A percentile compares a stretch with the other conserved stretches of the same genome.
phyloP scores from a whole-genome alignment of 2,888 invertebrate species.

The Sphecodes monilicornis region DNA sequence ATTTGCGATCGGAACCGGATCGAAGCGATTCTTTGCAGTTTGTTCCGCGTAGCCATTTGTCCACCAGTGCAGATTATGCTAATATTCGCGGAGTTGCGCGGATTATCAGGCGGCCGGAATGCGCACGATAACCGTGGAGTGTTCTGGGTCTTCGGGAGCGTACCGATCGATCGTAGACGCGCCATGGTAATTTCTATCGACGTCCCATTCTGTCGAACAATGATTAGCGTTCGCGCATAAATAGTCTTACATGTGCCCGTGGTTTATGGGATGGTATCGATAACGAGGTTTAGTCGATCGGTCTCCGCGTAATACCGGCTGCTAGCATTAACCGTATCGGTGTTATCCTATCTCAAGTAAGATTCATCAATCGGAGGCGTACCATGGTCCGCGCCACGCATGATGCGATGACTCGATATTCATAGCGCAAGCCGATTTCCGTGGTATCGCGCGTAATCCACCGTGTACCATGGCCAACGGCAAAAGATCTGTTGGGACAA shows the following conservation, averaged over 20 bases:
- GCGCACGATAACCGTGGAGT: constrained; percentile 45
- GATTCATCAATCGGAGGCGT: neutral
- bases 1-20: constrained; percentile 50
- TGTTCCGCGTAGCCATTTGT: constrained; percentile 5
- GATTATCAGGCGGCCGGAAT: constrained; percentile 64
- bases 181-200: constrained; percentile 52
- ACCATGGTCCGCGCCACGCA: neutral
- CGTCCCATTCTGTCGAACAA: constrained; percentile 52
- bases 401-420: neutral
- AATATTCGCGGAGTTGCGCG: constrained; percentile 58
- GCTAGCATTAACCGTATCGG: constrained; percentile 1
- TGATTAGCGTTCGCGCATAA: constrained; percentile 52
- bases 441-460: neutral
- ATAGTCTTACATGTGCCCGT: constrained; percentile 10
- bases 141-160: constrained; percentile 20
- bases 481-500: neutral
- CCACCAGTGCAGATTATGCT: constrained; percentile 64
- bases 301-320: constrained; percentile 13
- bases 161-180: constrained; percentile 45
- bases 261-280: constrained; percentile 25
- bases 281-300: constrained; percentile 34
- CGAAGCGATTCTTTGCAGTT: constrained; percentile 59
- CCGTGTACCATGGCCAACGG: neutral
- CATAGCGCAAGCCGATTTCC: neutral
- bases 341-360: neutral